These are phyloP conservation scores for Hirundo rustica DNA, from an alignment of 2,797 vertebrate genomes.

Conservation along the genomic window DNA sequence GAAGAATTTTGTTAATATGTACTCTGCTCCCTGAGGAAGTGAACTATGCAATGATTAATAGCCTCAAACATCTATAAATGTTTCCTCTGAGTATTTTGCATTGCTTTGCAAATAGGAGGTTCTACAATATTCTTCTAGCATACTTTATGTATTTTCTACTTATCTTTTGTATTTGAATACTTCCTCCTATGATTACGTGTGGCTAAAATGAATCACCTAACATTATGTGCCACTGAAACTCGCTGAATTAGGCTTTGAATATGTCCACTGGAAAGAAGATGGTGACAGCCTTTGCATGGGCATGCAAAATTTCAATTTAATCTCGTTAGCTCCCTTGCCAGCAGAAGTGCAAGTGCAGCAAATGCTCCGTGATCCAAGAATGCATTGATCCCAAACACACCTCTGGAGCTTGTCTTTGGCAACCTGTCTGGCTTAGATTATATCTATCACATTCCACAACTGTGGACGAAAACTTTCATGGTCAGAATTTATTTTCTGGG, in stretches of 20 bases:
- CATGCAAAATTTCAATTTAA: background rate
- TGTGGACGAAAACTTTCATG: background rate
- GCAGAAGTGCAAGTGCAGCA: background rate
- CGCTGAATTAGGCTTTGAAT: background rate
- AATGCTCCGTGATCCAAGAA: background rate
- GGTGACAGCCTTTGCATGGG: background rate
- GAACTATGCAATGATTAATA: background rate
- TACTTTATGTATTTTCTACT: background rate
- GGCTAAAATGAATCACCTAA: background rate
- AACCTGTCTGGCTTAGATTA: background rate
- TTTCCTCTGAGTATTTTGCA: background rate
- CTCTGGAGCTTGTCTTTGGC: background rate
- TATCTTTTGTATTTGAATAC: background rate
- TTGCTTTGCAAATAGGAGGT: background rate
- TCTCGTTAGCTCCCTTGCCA: background rate
- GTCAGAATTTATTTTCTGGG: background rate
- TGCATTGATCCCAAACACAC: background rate
- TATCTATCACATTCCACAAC: background rate
- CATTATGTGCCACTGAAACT: background rate
- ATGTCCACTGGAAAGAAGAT: background rate
- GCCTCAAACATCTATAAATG: background rate
- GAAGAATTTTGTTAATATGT: slow-evolving; percentile 20
- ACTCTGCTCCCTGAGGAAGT: background rate
- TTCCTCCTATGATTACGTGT: background rate
- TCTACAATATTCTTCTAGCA: background rate